These are phyloP conservation scores for Rhea americana DNA, from an alignment of 2,113 vertebrate genomes.

Conservation along the genomic window DNA sequence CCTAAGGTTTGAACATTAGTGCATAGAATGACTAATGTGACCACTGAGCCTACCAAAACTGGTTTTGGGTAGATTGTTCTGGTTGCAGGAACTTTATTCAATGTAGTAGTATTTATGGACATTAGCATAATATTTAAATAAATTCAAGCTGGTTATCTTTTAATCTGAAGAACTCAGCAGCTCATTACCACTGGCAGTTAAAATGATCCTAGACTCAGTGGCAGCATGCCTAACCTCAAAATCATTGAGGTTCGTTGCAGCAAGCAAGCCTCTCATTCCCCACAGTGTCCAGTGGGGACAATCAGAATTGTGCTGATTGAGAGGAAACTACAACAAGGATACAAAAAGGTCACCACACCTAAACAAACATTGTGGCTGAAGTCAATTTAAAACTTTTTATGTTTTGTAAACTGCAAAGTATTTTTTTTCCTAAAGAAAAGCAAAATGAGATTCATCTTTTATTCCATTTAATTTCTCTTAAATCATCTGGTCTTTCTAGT, in stretches of 20 bases:
- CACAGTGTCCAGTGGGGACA: background rate
- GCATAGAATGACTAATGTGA: background rate
- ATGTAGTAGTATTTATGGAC: background rate
- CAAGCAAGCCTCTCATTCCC: conserved; percentile 42
- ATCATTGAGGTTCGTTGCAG: conserved; percentile 53
- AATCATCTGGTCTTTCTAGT: conserved; percentile 34
- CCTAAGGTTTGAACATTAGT: background rate
- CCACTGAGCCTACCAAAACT: background rate
- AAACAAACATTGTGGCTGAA: conserved; percentile 54
- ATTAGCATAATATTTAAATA: conserved; percentile 24
- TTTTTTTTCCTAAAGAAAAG: conserved; percentile 22
- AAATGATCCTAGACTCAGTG: conserved; percentile 47
- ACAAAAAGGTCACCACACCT: conserved; percentile 47
- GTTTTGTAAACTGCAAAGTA: conserved; percentile 30
- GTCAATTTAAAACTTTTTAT: conserved; percentile 25
- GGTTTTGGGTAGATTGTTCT: background rate
- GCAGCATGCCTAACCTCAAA: conserved; percentile 49
- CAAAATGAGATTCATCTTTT: conserved; percentile 27
- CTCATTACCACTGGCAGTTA: conserved; percentile 43
- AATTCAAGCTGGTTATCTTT: conserved; percentile 20
- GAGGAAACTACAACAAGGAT: conserved; percentile 25
- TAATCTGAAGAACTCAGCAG: conserved; percentile 53
- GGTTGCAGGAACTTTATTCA: background rate
- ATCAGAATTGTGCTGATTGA: conserved; percentile 51
- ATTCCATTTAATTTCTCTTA: conserved; percentile 14